Evolutionary conservation across 2,797 vertebrate species (phyloP).

Genomic region (Enteromius fasciolatus): DNA sequence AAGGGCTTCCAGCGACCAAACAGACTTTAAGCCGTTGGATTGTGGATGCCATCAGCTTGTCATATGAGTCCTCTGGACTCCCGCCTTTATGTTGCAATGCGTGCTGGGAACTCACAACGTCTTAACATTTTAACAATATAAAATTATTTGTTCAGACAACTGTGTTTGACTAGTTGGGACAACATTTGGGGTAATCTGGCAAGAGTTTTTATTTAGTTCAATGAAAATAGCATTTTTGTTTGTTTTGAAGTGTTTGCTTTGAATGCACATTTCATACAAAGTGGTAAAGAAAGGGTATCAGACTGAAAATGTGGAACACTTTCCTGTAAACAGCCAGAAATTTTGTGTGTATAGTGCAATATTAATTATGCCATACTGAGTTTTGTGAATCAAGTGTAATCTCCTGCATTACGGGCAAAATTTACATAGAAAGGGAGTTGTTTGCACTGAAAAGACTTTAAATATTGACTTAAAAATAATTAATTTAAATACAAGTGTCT

Average conservation of each 20-base stretch:
- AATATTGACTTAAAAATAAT: conserved; percentile 1
- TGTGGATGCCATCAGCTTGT: too few relatives aligned
- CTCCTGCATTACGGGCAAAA: background rate
- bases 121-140: too few relatives aligned
- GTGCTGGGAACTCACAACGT: too few relatives aligned
- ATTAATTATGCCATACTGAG: conserved; percentile 5
- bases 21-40: too few relatives aligned
- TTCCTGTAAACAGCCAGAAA: background rate
- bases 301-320: background rate
- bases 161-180: too few relatives aligned
- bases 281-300: background rate
- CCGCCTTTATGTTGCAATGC: too few relatives aligned
- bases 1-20: too few relatives aligned
- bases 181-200: too few relatives aligned
- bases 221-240: too few relatives aligned
- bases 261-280: background rate
- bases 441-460: conserved; percentile 4
- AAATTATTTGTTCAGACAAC: too few relatives aligned
- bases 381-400: conserved; percentile 11
- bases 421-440: background rate
- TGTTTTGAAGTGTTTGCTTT: background rate
- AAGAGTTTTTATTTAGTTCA: too few relatives aligned
- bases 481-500: background rate
- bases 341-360: background rate
- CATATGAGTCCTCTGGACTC: too few relatives aligned